Conservation (phyloP, 2,113 vertebrate species). For the Microcebus griseorufus region DNA sequence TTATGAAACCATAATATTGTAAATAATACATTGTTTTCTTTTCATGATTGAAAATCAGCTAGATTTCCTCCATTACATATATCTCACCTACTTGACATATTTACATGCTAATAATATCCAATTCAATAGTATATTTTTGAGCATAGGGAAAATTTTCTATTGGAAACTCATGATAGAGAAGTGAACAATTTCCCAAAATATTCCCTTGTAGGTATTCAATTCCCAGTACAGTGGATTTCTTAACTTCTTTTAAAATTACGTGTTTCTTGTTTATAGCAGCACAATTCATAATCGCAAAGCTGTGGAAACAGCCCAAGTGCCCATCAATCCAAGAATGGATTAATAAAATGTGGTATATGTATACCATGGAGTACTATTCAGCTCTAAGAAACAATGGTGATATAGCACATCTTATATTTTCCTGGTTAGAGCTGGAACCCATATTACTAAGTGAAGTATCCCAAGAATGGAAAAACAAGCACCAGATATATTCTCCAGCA, state of each 20-base stretch:
- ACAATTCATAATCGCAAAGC: too few species aligned
- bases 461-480: too few species aligned
- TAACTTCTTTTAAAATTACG: background rate
- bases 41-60: background rate
- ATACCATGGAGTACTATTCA: too few species aligned
- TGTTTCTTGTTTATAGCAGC: background rate
- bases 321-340: too few species aligned
- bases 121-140: background rate
- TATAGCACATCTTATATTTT: too few species aligned
- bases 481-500: too few species aligned
- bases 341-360: too few species aligned
- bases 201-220: background rate
- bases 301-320: too few species aligned
- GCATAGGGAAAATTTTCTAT: background rate
- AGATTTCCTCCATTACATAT: background rate
- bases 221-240: background rate
- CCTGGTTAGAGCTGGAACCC: too few species aligned
- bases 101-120: background rate
- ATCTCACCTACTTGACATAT: background rate
- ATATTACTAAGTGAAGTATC: too few species aligned
- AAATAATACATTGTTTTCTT: background rate
- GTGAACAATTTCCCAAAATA: background rate
- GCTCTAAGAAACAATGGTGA: too few species aligned
- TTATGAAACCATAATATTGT: background rate
- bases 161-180: background rate